A percentile compares a stretch with the other conserved stretches of the same genome.
These are phyloP conservation scores for Apis laboriosa DNA, from an alignment of 1,140 invertebrate genomes.

Conservation along the genomic window DNA sequence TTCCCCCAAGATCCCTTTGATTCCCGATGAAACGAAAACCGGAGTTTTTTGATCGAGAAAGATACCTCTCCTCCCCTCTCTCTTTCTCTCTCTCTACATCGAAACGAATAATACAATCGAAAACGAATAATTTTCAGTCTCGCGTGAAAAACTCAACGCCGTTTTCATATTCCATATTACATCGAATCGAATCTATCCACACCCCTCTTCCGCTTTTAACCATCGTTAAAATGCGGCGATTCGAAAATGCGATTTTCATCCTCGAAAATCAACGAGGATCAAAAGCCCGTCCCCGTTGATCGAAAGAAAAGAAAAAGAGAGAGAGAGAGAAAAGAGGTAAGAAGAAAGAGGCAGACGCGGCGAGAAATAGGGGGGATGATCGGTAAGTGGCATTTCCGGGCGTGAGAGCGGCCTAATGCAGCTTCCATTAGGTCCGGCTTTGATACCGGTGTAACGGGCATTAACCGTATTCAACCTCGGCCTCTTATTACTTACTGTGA, in stretches of 20 bases:
- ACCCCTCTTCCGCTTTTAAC: not conserved
- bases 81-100: too few species aligned
- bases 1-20: too few species aligned
- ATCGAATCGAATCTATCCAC: too few species aligned
- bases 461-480: constrained; percentile 19
- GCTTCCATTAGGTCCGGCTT: constrained; percentile 26
- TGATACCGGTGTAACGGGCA: constrained; percentile 21
- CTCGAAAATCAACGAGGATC: not conserved
- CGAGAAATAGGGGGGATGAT: not conserved
- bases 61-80: too few species aligned
- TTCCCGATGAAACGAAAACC: too few species aligned
- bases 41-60: too few species aligned
- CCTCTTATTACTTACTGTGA: constrained; percentile 75
- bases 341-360: not conserved
- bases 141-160: too few species aligned
- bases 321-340: not conserved
- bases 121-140: too few species aligned
- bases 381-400: constrained; percentile 14
- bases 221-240: too few species aligned
- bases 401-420: constrained; percentile 10
- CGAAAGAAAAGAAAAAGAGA: not conserved
- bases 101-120: too few species aligned
- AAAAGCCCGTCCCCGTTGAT: too few species aligned
- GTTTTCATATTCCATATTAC: too few species aligned
- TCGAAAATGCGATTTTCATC: not conserved